phyloP scores from a whole-genome alignment of 1,140 invertebrate genomes.

The Tetranychus cinnabarinus region DNA sequence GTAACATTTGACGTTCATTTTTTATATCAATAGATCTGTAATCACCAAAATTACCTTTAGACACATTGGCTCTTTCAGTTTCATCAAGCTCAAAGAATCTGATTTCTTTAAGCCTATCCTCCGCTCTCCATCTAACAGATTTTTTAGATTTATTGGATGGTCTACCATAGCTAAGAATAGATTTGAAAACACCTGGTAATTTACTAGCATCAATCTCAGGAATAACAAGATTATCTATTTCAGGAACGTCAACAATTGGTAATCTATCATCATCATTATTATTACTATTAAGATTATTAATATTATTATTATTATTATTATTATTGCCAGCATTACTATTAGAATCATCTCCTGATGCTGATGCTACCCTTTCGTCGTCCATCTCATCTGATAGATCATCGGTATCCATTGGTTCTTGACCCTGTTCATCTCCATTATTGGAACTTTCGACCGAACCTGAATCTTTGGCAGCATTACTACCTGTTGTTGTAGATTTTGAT shows the following conservation, averaged over 20 bases:
- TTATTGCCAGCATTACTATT: too few species aligned
- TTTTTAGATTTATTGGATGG: not conserved
- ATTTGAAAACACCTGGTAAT: too few species aligned
- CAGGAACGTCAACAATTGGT: not conserved
- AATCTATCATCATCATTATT: not conserved
- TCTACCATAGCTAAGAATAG: too few species aligned
- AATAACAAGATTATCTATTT: not conserved
- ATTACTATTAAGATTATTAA: too few species aligned
- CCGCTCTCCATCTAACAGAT: not conserved
- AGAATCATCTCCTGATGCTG: not conserved
- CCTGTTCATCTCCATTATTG: too few species aligned
- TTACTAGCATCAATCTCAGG: not conserved
- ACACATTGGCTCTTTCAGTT: slow-evolving; percentile 5
- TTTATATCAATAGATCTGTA: not conserved
- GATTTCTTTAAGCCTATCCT: not conserved
- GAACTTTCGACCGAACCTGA: not conserved
- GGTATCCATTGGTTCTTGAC: too few species aligned
- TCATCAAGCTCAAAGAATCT: slow-evolving; percentile 7
- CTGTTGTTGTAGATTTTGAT: slow-evolving; percentile 20
- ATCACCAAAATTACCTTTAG: not conserved
- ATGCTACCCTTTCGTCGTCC: not conserved
- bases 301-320: too few species aligned
- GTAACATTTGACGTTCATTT: not conserved
- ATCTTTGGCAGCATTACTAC: not conserved
- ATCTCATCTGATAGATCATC: not conserved